Percentiles rank a stretch among this genome's conserved stretches.
Conservation (phyloP, 2,888 invertebrate genomes). For the Stramonita haemastoma region DNA sequence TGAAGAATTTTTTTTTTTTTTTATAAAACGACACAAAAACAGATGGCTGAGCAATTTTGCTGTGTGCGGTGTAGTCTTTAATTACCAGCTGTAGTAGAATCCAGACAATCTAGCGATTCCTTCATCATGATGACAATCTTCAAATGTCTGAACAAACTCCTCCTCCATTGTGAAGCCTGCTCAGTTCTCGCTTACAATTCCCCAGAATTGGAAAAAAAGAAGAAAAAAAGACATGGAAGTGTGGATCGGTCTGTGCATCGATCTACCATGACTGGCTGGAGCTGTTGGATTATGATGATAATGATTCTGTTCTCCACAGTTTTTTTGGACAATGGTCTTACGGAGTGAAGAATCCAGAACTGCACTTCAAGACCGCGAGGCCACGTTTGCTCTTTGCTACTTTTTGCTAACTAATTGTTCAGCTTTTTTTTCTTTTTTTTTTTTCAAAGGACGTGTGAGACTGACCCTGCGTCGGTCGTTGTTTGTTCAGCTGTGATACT, state of each 20-base stretch:
- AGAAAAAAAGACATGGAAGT: too few species aligned
- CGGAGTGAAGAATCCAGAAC: too few species aligned
- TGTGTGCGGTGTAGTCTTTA: background rate
- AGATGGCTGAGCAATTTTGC: background rate
- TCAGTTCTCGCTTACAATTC: background rate
- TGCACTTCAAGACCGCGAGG: background rate
- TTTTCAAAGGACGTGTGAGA: slow-evolving; percentile 7
- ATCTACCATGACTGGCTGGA: too few species aligned
- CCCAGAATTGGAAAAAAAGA: background rate
- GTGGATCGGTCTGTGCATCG: too few species aligned
- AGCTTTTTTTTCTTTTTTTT: background rate
- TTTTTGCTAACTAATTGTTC: slow-evolving; percentile 14
- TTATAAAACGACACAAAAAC: background rate
- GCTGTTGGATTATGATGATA: too few species aligned
- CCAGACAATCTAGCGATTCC: background rate
- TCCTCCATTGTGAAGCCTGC: background rate
- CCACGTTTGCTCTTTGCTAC: background rate
- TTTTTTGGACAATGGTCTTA: too few species aligned
- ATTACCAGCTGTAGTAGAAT: background rate
- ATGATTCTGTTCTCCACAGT: too few species aligned
- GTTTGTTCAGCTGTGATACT: slow-evolving; percentile 36
- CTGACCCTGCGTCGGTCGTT: background rate
- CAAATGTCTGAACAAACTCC: background rate
- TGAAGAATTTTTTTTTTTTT: too few species aligned
- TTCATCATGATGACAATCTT: background rate